Conservation (phyloP, 2,113 vertebrate genomes). For the Oreocharis arfaki region DNA sequence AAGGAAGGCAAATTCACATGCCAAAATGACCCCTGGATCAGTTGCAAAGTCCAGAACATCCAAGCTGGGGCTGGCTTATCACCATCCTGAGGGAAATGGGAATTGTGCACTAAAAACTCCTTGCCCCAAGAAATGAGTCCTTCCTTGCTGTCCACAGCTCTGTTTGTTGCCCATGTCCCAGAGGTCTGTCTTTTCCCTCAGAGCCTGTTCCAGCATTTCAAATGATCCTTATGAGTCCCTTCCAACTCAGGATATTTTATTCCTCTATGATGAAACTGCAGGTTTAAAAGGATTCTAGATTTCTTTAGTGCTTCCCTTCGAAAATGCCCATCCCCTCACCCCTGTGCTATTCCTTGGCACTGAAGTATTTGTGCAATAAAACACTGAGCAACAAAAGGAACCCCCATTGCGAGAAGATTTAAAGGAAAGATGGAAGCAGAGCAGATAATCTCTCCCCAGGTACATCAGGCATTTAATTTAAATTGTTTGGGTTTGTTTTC, state of each 20-base stretch:
- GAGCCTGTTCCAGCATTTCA: not conserved
- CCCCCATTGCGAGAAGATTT: not conserved
- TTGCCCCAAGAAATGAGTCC: not conserved
- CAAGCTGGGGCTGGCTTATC: not conserved
- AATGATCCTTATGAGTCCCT: no score
- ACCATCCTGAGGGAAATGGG: not conserved
- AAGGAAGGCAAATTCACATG: not conserved
- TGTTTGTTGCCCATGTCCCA: not conserved
- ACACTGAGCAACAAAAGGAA: not conserved
- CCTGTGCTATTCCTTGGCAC: not conserved
- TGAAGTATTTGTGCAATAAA: conserved; percentile 2
- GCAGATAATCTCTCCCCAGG: conserved; percentile 29
- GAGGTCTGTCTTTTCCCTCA: not conserved
- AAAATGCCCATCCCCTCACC: not conserved
- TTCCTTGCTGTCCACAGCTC: not conserved
- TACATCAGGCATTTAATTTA: conserved; percentile 25
- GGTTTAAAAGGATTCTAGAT: not conserved
- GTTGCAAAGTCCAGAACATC: not conserved
- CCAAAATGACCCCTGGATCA: not conserved
- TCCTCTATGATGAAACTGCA: fast-evolving
- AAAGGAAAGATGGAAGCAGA: not conserved
- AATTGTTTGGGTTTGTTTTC: conserved; percentile 9
- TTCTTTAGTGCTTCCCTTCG: not conserved
- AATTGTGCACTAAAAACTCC: not conserved
- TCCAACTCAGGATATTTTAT: not conserved